Evolutionary conservation across 2,113 vertebrate species (phyloP).

Genomic region (Philantomba maxwellii): DNA sequence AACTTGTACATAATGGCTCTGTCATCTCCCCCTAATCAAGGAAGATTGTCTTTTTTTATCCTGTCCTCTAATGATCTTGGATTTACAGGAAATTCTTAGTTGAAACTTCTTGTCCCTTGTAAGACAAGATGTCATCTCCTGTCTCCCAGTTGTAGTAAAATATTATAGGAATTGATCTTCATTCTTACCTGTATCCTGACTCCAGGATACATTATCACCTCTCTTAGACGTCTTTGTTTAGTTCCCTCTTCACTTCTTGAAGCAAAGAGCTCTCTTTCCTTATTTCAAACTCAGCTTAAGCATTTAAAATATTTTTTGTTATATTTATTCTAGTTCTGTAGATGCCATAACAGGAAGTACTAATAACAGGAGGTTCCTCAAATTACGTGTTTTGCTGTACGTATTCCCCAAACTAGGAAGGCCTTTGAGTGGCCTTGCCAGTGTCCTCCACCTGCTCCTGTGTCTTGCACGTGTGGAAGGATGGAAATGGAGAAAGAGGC

Average conservation of each 20-base stretch:
- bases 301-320: background rate
- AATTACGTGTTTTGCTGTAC: background rate
- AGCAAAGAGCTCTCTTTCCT: background rate
- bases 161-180: background rate
- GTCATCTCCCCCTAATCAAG: background rate
- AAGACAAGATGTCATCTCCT: background rate
- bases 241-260: background rate
- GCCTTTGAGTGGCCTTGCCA: background rate
- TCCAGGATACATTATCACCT: background rate
- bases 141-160: background rate
- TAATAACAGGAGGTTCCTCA: background rate
- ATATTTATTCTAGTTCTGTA: background rate
- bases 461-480: background rate
- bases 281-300: background rate
- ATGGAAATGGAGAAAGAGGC: background rate
- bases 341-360: background rate
- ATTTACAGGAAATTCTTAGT: background rate
- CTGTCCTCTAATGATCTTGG: background rate
- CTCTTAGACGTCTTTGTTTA: background rate
- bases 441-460: background rate
- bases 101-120: background rate
- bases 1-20: background rate
- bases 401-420: background rate
- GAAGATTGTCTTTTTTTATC: background rate
- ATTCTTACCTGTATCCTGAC: background rate